Evolutionary conservation across 1,140 invertebrate species (phyloP), one percentile per base, ranked within the genome.

Genomic region (Stegodyphus dumicola): DNA sequence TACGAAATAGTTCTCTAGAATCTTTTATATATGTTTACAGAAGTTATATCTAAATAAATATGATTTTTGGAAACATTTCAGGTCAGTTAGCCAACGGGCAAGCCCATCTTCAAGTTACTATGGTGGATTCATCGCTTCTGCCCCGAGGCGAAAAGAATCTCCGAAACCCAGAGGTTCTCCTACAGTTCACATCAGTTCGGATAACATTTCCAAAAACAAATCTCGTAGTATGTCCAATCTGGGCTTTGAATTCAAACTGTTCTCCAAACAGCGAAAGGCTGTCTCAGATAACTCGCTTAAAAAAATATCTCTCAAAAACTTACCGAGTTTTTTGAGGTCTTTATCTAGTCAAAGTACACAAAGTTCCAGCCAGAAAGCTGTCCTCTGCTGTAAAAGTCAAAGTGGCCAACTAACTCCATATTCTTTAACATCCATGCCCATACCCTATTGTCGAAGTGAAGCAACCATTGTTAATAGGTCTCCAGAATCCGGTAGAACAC

Each of bases 271-370:
- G 65, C 52, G 87, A 4, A 88, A 88, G 73, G 86, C 86, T 6
- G 74, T 74, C 6, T 88, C 88, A 9, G 88, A 88, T 17, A 88
- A 87, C 33, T 88, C 88, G 13, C 85, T 88, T 11, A 88, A 88
- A 65, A 88, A 88, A 53, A 75, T 87, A 17, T 88, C 87, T 4
- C 56, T 88, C 6, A 84, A 73, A 70, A 88, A 80, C 51, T 60
- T 88, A 13, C 88, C 88, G 0, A 52, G 83, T 5, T 84, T 88
- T n/a, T 49, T 88, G 15, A 60, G 88, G 10, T 88, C 87, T 7
- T 78, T 88, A 17, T 88, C 88, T 88, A 88, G 87, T 88, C 88
- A 88, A 49, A 86, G 76, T 48, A 75, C 79, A 13, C 70, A 83
- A 51, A 86, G 65, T n/a, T 65, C 75, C 52, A 52, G 70, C 6